Evolutionary conservation across 1,140 invertebrate genomes (phyloP).

Genomic region (Neuroterus valhalla): DNA sequence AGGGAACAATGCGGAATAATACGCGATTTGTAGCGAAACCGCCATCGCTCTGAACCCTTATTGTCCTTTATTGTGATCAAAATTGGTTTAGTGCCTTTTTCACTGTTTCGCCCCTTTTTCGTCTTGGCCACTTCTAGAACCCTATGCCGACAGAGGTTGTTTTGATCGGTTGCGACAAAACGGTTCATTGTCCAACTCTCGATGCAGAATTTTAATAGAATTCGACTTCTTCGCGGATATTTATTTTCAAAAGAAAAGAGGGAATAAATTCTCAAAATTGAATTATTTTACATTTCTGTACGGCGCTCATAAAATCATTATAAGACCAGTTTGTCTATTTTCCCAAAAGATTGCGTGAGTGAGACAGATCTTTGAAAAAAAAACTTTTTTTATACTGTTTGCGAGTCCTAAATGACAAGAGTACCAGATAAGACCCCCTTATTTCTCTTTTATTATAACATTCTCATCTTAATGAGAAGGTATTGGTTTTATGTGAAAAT

Average conservation of each 20-base stretch:
- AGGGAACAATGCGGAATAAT: not conserved
- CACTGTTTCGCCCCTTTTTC: slow-evolving; percentile 41
- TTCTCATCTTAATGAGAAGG: too few relatives aligned
- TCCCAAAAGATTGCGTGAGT: too few relatives aligned
- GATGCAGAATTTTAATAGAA: not conserved
- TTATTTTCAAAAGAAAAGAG: not conserved
- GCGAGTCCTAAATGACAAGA: too few relatives aligned
- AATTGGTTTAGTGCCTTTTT: slow-evolving; percentile 54
- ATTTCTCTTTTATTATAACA: too few relatives aligned
- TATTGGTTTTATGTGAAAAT: too few relatives aligned
- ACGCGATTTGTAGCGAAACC: not conserved
- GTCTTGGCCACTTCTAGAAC: slow-evolving; percentile 48
- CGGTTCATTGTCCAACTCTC: slow-evolving; percentile 57
- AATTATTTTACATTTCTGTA: too few relatives aligned
- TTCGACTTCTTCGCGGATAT: slow-evolving; percentile 34
- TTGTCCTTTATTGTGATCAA: slow-evolving; percentile 65
- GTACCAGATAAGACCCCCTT: too few relatives aligned
- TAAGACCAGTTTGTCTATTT: too few relatives aligned
- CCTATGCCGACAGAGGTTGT: slow-evolving; percentile 53
- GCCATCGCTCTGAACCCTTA: slow-evolving; percentile 44
- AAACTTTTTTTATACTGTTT: too few relatives aligned
- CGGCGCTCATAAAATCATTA: too few relatives aligned
- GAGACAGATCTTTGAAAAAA: too few relatives aligned
- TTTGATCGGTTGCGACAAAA: slow-evolving; percentile 65
- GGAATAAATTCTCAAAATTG: too few relatives aligned